phyloP scores from a whole-genome alignment of 2,797 vertebrate species.

The Spondyliosoma cantharus region DNA sequence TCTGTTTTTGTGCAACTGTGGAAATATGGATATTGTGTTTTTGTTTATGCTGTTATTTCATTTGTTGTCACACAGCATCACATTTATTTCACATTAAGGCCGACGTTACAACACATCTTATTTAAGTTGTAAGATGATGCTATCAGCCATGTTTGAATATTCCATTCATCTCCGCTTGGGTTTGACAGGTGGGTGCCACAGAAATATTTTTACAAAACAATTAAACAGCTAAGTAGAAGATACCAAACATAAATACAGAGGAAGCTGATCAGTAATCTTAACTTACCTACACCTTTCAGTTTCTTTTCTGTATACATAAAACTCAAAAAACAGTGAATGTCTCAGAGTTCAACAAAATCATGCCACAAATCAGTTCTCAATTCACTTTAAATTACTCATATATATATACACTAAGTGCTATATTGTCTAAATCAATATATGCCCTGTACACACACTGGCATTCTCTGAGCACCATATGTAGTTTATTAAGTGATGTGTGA shows the following conservation, averaged over 20 bases:
- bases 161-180: constrained; percentile 19
- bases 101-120: constrained; percentile 53
- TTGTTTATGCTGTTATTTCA: constrained; percentile 74
- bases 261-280: constrained; percentile 9
- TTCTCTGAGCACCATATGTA: constrained; percentile 7
- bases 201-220: constrained; percentile 6
- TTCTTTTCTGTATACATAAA: neutral
- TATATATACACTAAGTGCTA: neutral
- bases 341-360: neutral
- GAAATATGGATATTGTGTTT: constrained; percentile 75
- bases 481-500: constrained; percentile 1
- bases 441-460: neutral
- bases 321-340: neutral
- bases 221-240: constrained; percentile 1
- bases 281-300: neutral
- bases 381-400: neutral
- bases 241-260: neutral
- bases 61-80: constrained; percentile 65
- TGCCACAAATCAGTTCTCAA: neutral
- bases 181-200: constrained; percentile 9
- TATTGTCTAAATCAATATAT: neutral
- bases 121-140: constrained; percentile 51
- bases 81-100: constrained; percentile 68
- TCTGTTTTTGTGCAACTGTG: constrained; percentile 70
- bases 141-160: constrained; percentile 55